A percentile compares a stretch with the other conserved stretches of the same genome.
These are phyloP conservation scores for Rachycentron canadum DNA, from an alignment of 2,797 vertebrate species.

Conservation along the genomic window DNA sequence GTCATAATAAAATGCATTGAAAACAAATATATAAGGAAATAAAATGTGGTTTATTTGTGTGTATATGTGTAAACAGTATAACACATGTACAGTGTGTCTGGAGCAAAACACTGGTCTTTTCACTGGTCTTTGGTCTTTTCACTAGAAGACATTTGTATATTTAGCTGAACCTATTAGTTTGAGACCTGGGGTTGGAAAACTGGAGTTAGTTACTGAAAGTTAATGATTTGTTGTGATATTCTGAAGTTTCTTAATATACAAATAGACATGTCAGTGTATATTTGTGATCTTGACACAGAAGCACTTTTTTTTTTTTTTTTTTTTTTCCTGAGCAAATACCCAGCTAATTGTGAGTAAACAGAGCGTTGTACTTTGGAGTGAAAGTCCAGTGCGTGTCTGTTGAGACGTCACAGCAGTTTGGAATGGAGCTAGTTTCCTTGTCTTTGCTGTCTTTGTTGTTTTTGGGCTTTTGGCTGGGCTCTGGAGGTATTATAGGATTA, in stretches of 20 bases:
- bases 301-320: neutral
- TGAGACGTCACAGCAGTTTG: constrained; percentile 28
- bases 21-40: neutral
- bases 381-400: constrained; percentile 17
- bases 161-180: neutral
- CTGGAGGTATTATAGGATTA: constrained; percentile 72
- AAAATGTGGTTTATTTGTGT: neutral
- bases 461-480: constrained; percentile 45
- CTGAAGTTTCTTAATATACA: neutral
- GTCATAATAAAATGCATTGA: neutral
- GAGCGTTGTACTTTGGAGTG: constrained; percentile 83
- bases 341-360: constrained; percentile 65
- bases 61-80: neutral
- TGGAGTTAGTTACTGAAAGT: neutral
- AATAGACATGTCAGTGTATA: neutral
- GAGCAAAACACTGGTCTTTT: neutral
- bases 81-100: neutral
- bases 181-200: neutral
- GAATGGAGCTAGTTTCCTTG: constrained; percentile 69
- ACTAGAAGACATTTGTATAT: neutral
- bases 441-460: constrained; percentile 59
- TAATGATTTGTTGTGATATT: neutral
- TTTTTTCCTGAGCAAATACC: constrained; percentile 49
- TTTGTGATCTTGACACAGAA: constrained; percentile 10
- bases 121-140: neutral